Conservation (phyloP, 2,888 invertebrate species). For the Chirona hameri region DNA sequence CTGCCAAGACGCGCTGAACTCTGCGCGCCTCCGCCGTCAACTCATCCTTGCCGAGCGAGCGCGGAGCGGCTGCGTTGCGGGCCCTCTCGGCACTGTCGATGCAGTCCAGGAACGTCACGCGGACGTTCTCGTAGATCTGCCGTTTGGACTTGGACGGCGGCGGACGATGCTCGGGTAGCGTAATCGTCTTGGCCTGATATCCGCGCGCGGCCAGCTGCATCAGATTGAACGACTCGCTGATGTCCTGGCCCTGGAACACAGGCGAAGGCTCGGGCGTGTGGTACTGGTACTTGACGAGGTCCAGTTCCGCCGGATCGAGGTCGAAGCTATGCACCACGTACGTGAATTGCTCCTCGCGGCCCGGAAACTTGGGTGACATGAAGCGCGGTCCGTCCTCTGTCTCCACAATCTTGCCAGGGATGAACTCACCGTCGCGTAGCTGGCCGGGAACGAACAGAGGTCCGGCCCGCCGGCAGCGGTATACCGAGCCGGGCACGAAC, state of each 20-base stretch:
- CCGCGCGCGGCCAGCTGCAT: conserved; percentile 7
- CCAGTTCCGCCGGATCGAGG: not conserved
- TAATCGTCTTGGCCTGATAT: not conserved
- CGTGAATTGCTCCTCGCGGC: not conserved
- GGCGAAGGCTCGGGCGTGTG: not conserved
- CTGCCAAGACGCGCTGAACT: not conserved
- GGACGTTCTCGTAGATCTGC: conserved; percentile 3
- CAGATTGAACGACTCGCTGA: not conserved
- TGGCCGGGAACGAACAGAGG: conserved; percentile 73
- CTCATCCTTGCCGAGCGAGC: not conserved
- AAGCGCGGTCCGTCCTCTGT: conserved; percentile 67
- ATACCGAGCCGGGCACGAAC: conserved; percentile 69
- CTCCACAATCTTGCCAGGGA: conserved; percentile 68
- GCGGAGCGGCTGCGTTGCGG: not conserved
- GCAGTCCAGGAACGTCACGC: not conserved
- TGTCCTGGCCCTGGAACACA: conserved; percentile 25
- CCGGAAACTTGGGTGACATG: conserved; percentile 52
- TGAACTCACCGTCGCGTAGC: conserved; percentile 65
- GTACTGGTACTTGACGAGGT: conserved; percentile 22
- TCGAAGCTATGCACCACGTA: conserved; percentile 8
- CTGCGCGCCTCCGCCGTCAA: not conserved
- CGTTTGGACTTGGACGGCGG: not conserved
- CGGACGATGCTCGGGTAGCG: not conserved
- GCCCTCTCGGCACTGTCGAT: not conserved
- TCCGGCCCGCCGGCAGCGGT: conserved; percentile 59